Evolutionary conservation across 2,888 invertebrate genomes (phyloP).

Genomic region (Cantharis lateralis): DNA sequence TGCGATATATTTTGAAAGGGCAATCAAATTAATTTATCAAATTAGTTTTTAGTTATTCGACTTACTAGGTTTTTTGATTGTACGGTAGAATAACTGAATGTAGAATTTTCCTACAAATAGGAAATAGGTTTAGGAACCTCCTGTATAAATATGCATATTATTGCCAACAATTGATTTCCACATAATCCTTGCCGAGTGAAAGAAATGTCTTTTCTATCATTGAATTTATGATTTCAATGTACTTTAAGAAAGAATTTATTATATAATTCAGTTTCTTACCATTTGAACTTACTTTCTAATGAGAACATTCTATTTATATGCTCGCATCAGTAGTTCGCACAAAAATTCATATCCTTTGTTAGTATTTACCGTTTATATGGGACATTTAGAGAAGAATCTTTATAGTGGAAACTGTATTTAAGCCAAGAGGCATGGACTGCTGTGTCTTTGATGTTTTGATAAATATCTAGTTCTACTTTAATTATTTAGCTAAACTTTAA

Average conservation of each 20-base stretch:
- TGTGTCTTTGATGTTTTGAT: background rate
- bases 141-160: background rate
- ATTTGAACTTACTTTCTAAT: background rate
- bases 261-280: background rate
- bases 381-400: background rate
- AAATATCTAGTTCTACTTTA: background rate
- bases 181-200: background rate
- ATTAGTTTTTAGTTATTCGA: no score
- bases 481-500: background rate
- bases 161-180: background rate
- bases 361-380: background rate
- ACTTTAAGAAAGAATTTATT: background rate
- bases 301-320: background rate
- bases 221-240: background rate
- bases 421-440: background rate
- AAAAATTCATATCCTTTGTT: background rate
- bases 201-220: background rate
- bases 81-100: no score
- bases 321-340: background rate
- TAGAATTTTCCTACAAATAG: no score
- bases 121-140: no score
- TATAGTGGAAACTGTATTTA: background rate
- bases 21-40: no score
- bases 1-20: no score
- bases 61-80: no score